A percentile compares a stretch with the other conserved stretches of the same genome.
These are phyloP conservation scores for Pangasius larnaudii DNA, from an alignment of 2,797 vertebrate species.

Conservation along the genomic window DNA sequence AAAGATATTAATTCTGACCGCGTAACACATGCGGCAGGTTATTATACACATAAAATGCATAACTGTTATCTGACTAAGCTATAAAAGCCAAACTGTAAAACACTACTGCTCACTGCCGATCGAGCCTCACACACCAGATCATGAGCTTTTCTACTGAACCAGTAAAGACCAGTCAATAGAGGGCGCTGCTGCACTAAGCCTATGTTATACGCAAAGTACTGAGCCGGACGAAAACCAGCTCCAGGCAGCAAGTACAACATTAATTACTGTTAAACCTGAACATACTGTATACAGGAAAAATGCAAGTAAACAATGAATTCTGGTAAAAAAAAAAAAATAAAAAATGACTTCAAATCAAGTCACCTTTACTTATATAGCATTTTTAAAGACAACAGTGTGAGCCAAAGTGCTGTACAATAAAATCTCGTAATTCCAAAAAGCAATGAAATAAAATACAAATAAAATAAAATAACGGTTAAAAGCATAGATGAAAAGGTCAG, in stretches of 20 bases:
- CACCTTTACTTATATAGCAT: background rate
- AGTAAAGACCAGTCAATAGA: conserved; percentile 35
- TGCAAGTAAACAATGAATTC: background rate
- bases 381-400: background rate
- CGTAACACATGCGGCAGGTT: background rate
- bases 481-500: background rate
- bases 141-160: background rate
- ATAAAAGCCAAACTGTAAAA: background rate
- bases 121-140: background rate
- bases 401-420: background rate
- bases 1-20: too few relatives aligned
- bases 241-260: background rate
- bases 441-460: background rate
- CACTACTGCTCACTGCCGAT: background rate
- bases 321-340: background rate
- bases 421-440: background rate
- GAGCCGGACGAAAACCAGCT: background rate
- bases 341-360: background rate
- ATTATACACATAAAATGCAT: background rate
- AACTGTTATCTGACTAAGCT: background rate
- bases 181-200: conserved; percentile 46
- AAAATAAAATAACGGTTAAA: background rate
- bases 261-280: background rate
- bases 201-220: background rate
- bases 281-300: background rate